phyloP scores from a whole-genome alignment of 2,797 vertebrate genomes.

The Pseudotriccus pelzelni region DNA sequence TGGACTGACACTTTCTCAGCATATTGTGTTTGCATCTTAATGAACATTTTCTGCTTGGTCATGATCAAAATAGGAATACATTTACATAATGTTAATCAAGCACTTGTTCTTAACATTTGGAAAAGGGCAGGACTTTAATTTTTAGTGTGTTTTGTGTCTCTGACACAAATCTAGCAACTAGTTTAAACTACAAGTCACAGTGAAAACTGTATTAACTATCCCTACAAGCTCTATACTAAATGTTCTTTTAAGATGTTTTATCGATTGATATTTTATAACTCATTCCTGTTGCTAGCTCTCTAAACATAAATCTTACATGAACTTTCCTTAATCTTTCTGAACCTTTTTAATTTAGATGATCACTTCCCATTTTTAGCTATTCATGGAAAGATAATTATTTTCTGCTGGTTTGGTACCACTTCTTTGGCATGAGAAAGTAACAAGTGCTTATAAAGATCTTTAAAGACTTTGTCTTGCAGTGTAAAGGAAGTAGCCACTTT shows the following conservation, averaged over 20 bases:
- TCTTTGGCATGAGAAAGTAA: background rate
- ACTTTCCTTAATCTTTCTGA: constrained; percentile 1
- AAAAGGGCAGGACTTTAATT: constrained; percentile 53
- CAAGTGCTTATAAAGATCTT: background rate
- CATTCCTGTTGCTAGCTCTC: background rate
- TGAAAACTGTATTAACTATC: constrained; percentile 16
- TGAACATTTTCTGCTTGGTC: constrained; percentile 63
- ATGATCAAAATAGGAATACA: constrained; percentile 53
- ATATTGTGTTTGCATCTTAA: constrained; percentile 55
- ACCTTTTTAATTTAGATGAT: constrained; percentile 12
- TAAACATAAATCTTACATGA: background rate
- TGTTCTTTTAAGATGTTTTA: background rate
- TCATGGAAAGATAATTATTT: background rate
- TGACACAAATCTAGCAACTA: constrained; percentile 37
- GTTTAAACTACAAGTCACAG: constrained; percentile 22
- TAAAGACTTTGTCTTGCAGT: background rate
- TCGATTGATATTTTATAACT: constrained; percentile 19
- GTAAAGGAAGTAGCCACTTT: background rate
- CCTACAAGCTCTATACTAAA: background rate
- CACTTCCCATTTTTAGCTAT: constrained; percentile 14
- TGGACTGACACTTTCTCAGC: constrained; percentile 49
- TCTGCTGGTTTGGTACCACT: background rate
- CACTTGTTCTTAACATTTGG: constrained; percentile 62
- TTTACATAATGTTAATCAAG: constrained; percentile 70
- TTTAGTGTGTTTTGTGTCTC: constrained; percentile 12